Conservation (phyloP, 1,140 invertebrate genomes). For the Panagrolaimus sp. region DNA sequence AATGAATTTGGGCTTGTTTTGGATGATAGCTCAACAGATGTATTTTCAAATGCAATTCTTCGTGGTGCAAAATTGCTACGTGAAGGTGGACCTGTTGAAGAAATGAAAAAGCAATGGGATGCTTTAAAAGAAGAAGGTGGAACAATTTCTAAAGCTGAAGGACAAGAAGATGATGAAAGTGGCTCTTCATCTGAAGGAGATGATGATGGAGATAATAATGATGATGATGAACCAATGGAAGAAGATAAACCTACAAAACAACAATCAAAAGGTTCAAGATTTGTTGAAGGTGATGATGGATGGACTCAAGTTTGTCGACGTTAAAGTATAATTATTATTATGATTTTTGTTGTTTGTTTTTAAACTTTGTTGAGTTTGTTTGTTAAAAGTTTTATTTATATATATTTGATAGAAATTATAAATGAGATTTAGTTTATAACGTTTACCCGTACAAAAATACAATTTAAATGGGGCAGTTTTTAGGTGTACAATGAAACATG, state of each 20-base stretch:
- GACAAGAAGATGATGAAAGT: neutral
- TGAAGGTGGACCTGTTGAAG: neutral
- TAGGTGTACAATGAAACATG: too few relatives aligned
- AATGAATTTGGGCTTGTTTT: slow-evolving; percentile 30
- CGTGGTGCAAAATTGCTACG: neutral
- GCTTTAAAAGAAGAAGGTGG: neutral
- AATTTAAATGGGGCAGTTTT: too few relatives aligned
- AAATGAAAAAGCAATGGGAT: neutral
- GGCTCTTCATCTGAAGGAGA: slow-evolving; percentile 10
- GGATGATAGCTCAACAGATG: slow-evolving; percentile 25
- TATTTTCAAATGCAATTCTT: slow-evolving; percentile 10
- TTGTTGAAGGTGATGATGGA: slow-evolving; percentile 28
- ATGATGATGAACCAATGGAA: slow-evolving; percentile 21
- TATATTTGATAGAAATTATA: too few relatives aligned
- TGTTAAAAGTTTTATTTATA: too few relatives aligned
- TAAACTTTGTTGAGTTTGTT: too few relatives aligned
- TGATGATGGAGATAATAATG: slow-evolving; percentile 15
- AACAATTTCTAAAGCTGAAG: neutral
- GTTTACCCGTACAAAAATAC: too few relatives aligned
- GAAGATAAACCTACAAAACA: slow-evolving; percentile 14
- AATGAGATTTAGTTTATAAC: too few relatives aligned
- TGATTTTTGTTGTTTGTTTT: too few relatives aligned
- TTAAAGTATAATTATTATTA: too few relatives aligned
- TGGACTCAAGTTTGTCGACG: slow-evolving; percentile 26
- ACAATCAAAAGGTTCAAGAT: slow-evolving; percentile 18